A percentile compares a stretch with the other conserved stretches of the same genome.
phyloP scores from a whole-genome alignment of 2,113 vertebrate species.

The Corythoichthys haematopterus region DNA sequence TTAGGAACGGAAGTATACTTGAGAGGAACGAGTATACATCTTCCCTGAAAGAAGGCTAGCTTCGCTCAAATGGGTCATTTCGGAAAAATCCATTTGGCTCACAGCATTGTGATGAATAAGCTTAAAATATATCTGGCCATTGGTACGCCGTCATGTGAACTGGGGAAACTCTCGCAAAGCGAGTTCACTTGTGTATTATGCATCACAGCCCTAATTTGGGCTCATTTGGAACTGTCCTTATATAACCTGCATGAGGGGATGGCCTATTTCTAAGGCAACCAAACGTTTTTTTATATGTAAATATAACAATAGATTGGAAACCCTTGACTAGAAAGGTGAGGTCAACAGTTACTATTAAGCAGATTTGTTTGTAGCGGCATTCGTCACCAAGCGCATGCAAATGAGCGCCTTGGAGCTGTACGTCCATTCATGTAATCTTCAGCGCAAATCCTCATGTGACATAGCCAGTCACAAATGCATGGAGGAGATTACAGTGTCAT shows the following conservation, averaged over 20 bases:
- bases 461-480: constrained; percentile 32
- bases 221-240: constrained; percentile 13
- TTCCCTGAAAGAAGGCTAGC: neutral
- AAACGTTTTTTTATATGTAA: too few species aligned
- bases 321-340: constrained; percentile 25
- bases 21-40: neutral
- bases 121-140: neutral
- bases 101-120: constrained; percentile 3
- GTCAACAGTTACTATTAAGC: constrained; percentile 56
- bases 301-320: neutral
- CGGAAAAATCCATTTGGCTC: constrained; percentile 8
- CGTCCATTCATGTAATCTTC: constrained; percentile 52
- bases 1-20: too few species aligned
- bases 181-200: constrained; percentile 14
- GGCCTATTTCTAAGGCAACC: neutral
- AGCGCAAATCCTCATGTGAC: constrained; percentile 46
- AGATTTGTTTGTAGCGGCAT: constrained; percentile 39
- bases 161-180: neutral
- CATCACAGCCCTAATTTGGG: constrained; percentile 19
- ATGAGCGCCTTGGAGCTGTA: constrained; percentile 24
- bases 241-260: constrained; percentile 8
- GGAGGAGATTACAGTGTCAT: constrained; percentile 33
- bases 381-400: constrained; percentile 34
- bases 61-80: constrained; percentile 11
- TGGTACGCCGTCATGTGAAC: neutral